These are phyloP conservation scores for Hybognathus amarus DNA, from an alignment of 2,797 vertebrate species.

Conservation along the genomic window DNA sequence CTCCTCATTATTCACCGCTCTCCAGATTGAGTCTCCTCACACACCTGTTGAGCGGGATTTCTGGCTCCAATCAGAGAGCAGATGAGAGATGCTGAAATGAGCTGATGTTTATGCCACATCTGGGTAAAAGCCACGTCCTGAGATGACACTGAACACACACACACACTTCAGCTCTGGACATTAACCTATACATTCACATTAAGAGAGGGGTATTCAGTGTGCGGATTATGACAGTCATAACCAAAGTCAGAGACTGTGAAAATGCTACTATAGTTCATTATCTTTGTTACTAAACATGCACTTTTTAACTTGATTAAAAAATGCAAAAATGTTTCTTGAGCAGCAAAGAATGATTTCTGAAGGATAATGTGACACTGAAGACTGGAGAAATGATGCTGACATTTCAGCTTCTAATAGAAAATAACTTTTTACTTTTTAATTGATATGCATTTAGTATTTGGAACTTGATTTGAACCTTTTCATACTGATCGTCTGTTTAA, in stretches of 20 bases:
- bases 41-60: slow-evolving; percentile 31
- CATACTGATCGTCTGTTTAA: neutral
- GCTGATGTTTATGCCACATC: slow-evolving; percentile 19
- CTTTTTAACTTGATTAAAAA: too few species aligned
- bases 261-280: neutral
- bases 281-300: neutral
- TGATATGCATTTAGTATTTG: neutral
- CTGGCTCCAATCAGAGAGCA: slow-evolving; percentile 26
- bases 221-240: neutral
- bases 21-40: slow-evolving; percentile 41
- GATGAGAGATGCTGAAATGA: slow-evolving; percentile 37
- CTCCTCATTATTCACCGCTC: slow-evolving; percentile 44
- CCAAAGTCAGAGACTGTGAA: neutral
- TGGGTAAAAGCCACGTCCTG: slow-evolving; percentile 16
- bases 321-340: neutral
- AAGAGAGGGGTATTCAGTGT: neutral
- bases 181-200: neutral
- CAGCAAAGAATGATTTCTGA: neutral
- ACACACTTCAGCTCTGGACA: neutral
- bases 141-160: slow-evolving; percentile 8
- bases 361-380: neutral
- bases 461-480: neutral
- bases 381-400: neutral
- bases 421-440: neutral
- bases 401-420: neutral